Base-by-base conservation (phyloP, 2,113 vertebrate species). In the Boleophthalmus pectinirostris region DNA sequence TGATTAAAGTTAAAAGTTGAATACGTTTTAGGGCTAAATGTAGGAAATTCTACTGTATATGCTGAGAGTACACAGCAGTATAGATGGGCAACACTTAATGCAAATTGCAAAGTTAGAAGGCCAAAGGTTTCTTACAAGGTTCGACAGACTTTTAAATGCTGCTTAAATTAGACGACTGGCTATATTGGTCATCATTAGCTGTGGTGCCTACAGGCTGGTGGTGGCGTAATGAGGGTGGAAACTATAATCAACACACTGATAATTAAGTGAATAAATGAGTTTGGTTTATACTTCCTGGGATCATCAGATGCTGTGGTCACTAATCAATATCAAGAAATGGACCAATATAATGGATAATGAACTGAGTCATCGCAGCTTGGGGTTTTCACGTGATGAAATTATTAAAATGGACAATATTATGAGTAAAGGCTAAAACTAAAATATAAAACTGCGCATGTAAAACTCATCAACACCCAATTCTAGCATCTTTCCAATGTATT, bases 181-280 rank as follows among this genome's bases (percentile, higher is more conserved):
- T 70, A 12, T 73, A 12, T 21, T 6, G 38, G 21, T 66, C 54
- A 58, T 70, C 46, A n/a, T 46, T 45, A 47, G 38, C 65, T 66
- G 21, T 66, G 6, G 46, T 69, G 67, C 80, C 72, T 49, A 6
- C 21, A 23, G 80, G 58, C 66, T 66, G 76, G 82, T 73, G 72
- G 79, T 61, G 71, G 71, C 70, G 15, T 80, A 81, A 89, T 79
- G 74, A 81, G 70, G 65, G 72, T 75, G 69, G 46, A 83, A 80
- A 73, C 46, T 68, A 68, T 43, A 78, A 82, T 87, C 66, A 49
- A 70, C 72, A 69, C 54, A 49, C n/a, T 75, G 46, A 74, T 74
- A 46, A 87, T 82, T 69, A 66, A 61, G 65, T 69, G 77, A 83
- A 79, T 69, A 47, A 82, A 80, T 58, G 20, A 54, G 43, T n/a